These are phyloP conservation scores for Podiceps cristatus DNA, from an alignment of 2,113 vertebrate genomes.

Conservation along the genomic window DNA sequence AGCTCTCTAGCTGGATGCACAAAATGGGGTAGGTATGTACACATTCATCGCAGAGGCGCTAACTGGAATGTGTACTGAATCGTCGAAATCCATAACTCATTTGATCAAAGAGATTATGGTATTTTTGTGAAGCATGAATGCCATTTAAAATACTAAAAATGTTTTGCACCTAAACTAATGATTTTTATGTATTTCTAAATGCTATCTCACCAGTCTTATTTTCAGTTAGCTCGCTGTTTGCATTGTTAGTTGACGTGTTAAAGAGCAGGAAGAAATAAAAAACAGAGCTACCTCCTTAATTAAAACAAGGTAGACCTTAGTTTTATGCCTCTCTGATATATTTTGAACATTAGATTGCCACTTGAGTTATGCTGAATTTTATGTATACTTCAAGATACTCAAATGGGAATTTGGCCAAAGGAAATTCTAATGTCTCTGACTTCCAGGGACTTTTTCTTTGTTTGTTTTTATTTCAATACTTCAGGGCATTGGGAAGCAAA, in stretches of 20 bases:
- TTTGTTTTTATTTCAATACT: slow-evolving; percentile 64
- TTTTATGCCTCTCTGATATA: not conserved
- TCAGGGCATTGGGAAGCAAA: slow-evolving; percentile 41
- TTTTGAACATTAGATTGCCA: slow-evolving; percentile 52
- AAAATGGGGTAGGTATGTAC: not conserved
- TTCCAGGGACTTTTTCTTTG: slow-evolving; percentile 34
- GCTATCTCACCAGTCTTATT: not conserved
- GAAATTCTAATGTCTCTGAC: slow-evolving; percentile 65
- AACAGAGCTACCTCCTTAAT: not conserved
- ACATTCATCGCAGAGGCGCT: accelerated
- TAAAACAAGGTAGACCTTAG: not conserved
- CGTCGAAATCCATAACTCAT: not conserved
- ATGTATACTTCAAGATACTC: slow-evolving; percentile 58
- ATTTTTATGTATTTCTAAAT: not conserved
- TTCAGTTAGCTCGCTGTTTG: not conserved
- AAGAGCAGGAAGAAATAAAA: not conserved
- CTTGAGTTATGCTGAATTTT: slow-evolving; percentile 64
- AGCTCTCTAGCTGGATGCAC: not conserved
- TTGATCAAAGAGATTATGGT: not conserved
- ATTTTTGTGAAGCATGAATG: not conserved
- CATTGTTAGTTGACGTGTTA: not conserved
- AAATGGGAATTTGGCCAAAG: slow-evolving; percentile 65
- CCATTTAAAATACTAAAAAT: not conserved
- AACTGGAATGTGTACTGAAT: not conserved
- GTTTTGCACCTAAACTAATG: not conserved